Percentiles rank a stretch among this genome's conserved stretches.
Conservation (phyloP, 2,113 vertebrate genomes). For the Tyto alba region DNA sequence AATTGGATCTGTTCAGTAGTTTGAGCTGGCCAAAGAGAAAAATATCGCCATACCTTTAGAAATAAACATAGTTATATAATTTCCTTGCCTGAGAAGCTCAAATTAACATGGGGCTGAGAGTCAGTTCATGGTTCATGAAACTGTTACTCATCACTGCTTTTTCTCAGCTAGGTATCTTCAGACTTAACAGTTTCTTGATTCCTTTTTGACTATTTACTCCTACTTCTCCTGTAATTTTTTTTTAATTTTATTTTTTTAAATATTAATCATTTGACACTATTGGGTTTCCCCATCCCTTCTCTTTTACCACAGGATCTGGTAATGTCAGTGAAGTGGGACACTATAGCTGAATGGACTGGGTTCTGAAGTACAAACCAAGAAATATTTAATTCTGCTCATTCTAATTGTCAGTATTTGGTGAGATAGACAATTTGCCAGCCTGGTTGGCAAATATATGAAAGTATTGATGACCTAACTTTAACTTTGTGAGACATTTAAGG, state of each 20-base stretch:
- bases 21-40: neutral
- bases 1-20: neutral
- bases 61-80: neutral
- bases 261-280: neutral
- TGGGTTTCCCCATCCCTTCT: neutral
- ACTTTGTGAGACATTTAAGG: neutral
- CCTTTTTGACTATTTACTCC: neutral
- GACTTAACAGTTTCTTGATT: neutral
- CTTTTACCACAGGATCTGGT: neutral
- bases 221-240: neutral
- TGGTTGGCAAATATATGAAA: neutral
- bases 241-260: neutral
- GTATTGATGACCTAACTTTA: neutral
- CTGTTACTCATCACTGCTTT: neutral
- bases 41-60: neutral
- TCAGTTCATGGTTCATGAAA: neutral
- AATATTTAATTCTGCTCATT: neutral
- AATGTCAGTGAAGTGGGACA: neutral
- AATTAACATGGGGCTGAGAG: neutral
- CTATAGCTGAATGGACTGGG: neutral
- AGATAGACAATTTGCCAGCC: neutral
- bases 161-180: neutral
- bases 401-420: neutral
- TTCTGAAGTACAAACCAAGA: neutral
- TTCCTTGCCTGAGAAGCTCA: neutral